A percentile compares a stretch with the other conserved stretches of the same genome.
Evolutionary conservation across 2,888 invertebrate genomes (phyloP).

Genomic region (Lymantria monacha): DNA sequence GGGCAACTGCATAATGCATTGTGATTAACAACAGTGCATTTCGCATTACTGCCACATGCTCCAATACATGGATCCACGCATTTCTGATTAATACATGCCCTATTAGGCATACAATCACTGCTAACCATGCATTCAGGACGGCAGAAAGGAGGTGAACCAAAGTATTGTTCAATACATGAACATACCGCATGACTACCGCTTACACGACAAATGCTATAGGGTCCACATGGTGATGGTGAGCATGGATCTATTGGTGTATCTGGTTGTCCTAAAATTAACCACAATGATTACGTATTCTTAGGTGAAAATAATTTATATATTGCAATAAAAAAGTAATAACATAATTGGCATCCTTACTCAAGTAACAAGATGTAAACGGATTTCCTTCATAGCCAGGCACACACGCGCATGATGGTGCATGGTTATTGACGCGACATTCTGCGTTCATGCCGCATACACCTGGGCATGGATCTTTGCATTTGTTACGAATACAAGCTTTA

Average conservation of each 20-base stretch:
- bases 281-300: conserved; percentile 2
- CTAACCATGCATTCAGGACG: conserved; percentile 92
- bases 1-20: conserved; percentile 93
- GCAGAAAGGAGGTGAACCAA: conserved; percentile 90
- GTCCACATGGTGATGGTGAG: conserved; percentile 88
- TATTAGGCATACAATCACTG: conserved; percentile 90
- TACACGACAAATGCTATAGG: conserved; percentile 89
- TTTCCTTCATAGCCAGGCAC: conserved; percentile 89
- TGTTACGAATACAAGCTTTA: conserved; percentile 91
- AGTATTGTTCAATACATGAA: conserved; percentile 89
- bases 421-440: conserved; percentile 91
- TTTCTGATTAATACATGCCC: conserved; percentile 89
- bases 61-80: conserved; percentile 92
- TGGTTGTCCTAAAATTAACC: conserved; percentile 55
- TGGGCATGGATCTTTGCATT: conserved; percentile 91
- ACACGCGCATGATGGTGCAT: conserved; percentile 90
- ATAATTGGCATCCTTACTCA: conserved; percentile 47
- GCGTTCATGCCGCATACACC: conserved; percentile 93
- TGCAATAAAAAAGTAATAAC: conserved; percentile 1
- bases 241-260: conserved; percentile 79
- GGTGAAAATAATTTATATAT: neutral
- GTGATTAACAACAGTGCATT: conserved; percentile 92
- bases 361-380: conserved; percentile 88
- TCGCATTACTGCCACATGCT: conserved; percentile 91
- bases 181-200: conserved; percentile 89